Evolutionary conservation across 2,888 invertebrate species (phyloP).

Genomic region (Drepana falcataria): DNA sequence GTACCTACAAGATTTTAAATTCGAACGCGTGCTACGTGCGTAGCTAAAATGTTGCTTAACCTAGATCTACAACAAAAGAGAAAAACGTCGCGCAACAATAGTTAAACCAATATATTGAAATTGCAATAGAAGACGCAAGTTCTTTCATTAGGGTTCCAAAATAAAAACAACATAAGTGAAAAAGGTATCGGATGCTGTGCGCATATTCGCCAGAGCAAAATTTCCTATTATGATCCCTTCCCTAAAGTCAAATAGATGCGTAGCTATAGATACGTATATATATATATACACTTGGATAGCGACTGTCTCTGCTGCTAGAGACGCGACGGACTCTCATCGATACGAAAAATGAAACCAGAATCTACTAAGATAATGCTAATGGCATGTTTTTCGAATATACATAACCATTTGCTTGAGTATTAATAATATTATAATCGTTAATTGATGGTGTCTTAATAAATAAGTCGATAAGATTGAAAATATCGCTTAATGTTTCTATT

Average conservation of each 20-base stretch:
- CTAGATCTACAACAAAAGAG: too few relatives aligned
- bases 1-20: too few relatives aligned
- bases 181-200: slow-evolving; percentile 70
- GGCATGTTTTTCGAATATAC: slow-evolving; percentile 17
- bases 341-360: slow-evolving; percentile 16
- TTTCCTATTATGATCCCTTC: slow-evolving; percentile 75
- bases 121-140: slow-evolving; percentile 68
- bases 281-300: slow-evolving; percentile 59
- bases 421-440: slow-evolving; percentile 16
- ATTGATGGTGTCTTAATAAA: slow-evolving; percentile 17
- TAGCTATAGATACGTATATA: slow-evolving; percentile 38
- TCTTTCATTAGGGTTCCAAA: slow-evolving; percentile 75
- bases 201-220: slow-evolving; percentile 69
- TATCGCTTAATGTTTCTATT: neutral
- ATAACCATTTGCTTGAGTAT: slow-evolving; percentile 21
- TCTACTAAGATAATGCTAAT: slow-evolving; percentile 14
- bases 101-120: slow-evolving; percentile 62
- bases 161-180: slow-evolving; percentile 77
- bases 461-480: neutral
- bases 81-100: slow-evolving; percentile 29
- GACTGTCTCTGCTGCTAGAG: slow-evolving; percentile 53
- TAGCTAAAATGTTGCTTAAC: too few relatives aligned
- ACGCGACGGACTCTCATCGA: slow-evolving; percentile 20
- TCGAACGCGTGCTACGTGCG: too few relatives aligned
- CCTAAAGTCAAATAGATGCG: slow-evolving; percentile 49